Evolutionary conservation across 64 coral and sea anemone species (phyloP), one percentile per base, ranked within the genome.

Genomic region (Dendronephthya gigantea): DNA sequence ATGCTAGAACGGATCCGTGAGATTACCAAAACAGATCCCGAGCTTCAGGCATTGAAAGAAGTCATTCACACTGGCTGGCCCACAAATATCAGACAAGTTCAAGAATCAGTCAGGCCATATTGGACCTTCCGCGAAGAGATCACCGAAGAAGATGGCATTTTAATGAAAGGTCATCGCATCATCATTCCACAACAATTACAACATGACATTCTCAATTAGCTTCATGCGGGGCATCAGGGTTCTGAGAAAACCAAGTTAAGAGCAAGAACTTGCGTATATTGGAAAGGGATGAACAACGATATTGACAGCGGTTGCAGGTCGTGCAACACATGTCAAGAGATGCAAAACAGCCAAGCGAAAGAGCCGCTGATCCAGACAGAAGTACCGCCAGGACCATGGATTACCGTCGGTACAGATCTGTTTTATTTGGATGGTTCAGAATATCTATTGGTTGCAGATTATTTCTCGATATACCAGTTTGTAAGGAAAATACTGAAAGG

Each of bases 51-150:
- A n/a, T 48, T 85, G 82, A 83, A 86, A 83, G 59, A 86, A 34
- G 52, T 39, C 38, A 39, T 69, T 9, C 82, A 40, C 65, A 86
- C 43, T 65, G 85, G 83, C 22, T 88, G 75, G 89, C 86, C 89
- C 7, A 69, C 84, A 5, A 68, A 85, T 35, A 62, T 84, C 22
- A 90, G 70, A 39, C 16, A 90, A 58, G 35, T 85, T 10, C 82
- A 82, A 10, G 45, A 50, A 40, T 38, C 88, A 10, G 6, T 90
- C 1, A 75, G 39, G 16, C 82, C 88, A 13, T 90, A 90, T 50
- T 87, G 65, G 92, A 55, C 88, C 15, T 90, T 87, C 68, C 38
- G 81, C 17, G 88, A 92, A 16, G 88, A 92, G 30, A 35, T 89
- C 7, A 36, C 65, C 13, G 56, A 93, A 91, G 85, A 91, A 41